These are phyloP conservation scores for Peromyscus melanophrys DNA, from an alignment of 2,797 vertebrate species.

Conservation along the genomic window DNA sequence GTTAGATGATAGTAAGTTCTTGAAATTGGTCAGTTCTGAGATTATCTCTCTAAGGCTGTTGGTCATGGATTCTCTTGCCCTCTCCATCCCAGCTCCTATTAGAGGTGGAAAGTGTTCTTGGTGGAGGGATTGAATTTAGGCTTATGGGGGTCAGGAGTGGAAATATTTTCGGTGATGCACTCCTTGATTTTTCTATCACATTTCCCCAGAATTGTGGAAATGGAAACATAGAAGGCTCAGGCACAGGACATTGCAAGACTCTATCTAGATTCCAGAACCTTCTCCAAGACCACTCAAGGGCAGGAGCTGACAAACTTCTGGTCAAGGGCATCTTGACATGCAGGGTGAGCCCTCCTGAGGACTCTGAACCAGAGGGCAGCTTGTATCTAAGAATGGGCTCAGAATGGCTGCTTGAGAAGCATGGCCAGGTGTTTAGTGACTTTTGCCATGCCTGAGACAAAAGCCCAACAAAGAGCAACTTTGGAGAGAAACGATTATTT, in stretches of 20 bases:
- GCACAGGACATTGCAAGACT: not conserved
- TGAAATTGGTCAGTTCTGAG: not conserved
- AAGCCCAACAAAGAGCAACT: not conserved
- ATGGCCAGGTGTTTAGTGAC: not conserved
- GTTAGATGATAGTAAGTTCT: not conserved
- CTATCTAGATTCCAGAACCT: constrained; percentile 13
- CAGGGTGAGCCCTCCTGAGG: not conserved
- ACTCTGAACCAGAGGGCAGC: not conserved
- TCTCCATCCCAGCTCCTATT: not conserved
- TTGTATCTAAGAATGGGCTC: too few species aligned
- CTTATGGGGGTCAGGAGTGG: not conserved
- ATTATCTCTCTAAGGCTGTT: not conserved
- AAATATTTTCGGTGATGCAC: not conserved
- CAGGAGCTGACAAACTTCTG: not conserved
- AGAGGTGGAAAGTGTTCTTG: not conserved
- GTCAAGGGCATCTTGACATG: not conserved
- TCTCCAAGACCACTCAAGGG: not conserved
- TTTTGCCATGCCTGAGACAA: not conserved
- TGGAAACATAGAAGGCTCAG: not conserved
- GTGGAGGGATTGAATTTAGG: not conserved
- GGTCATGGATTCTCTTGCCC: not conserved
- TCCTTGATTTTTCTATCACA: not conserved
- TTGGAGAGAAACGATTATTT: not conserved
- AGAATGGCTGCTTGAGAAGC: not conserved
- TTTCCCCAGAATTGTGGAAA: not conserved